These are phyloP conservation scores for Archivesica marissinica DNA, from an alignment of 1,140 invertebrate genomes.

Conservation along the genomic window DNA sequence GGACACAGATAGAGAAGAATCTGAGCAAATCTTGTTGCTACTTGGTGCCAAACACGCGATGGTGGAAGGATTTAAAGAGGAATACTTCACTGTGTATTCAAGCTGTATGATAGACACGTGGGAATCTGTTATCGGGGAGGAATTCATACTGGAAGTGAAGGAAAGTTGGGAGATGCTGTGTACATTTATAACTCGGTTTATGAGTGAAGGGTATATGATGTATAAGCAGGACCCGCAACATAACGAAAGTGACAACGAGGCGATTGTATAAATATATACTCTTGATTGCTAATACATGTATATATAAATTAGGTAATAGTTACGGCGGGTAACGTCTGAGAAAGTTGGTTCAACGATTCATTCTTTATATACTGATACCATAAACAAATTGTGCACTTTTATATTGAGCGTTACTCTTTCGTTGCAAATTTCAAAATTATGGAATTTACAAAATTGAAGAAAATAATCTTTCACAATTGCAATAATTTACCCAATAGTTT, in stretches of 20 bases:
- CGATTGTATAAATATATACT: background rate
- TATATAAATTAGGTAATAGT: too few species aligned
- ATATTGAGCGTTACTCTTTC: too few species aligned
- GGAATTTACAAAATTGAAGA: too few species aligned
- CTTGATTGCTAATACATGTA: too few species aligned
- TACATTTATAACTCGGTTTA: constrained; percentile 63
- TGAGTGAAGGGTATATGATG: constrained; percentile 70
- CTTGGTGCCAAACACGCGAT: constrained; percentile 72
- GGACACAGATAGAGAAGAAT: constrained; percentile 55
- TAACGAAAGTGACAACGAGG: constrained; percentile 12
- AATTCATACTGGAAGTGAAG: constrained; percentile 71
- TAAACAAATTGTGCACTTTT: too few species aligned
- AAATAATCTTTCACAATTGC: too few species aligned
- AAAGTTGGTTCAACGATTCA: too few species aligned
- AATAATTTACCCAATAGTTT: too few species aligned
- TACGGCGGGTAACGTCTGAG: too few species aligned
- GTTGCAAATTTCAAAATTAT: too few species aligned
- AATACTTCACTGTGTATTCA: constrained; percentile 71
- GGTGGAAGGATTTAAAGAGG: constrained; percentile 68
- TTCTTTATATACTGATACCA: too few species aligned
- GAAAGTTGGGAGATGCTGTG: constrained; percentile 70
- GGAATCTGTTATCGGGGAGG: constrained; percentile 72
- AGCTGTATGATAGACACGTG: constrained; percentile 73
- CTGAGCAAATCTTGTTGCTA: constrained; percentile 64
- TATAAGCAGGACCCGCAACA: constrained; percentile 32